phyloP scores from a whole-genome alignment of 2,888 invertebrate genomes.

The Strigamia crassipes region DNA sequence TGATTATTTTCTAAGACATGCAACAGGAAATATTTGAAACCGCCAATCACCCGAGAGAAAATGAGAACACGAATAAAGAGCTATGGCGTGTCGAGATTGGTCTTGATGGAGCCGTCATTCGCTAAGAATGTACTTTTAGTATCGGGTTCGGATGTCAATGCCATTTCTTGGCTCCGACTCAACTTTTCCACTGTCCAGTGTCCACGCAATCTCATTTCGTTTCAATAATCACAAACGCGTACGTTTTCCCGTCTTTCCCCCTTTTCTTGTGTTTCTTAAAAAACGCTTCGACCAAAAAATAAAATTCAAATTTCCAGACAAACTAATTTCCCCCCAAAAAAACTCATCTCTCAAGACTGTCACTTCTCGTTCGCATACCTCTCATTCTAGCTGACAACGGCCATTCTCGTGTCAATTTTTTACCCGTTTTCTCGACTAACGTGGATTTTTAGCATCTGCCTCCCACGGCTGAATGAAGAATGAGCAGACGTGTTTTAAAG shows the following conservation, averaged over 20 bases:
- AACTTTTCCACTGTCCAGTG: background rate
- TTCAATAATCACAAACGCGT: background rate
- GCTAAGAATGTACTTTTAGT: background rate
- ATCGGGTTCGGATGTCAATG: too few relatives aligned
- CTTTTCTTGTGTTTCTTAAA: too few relatives aligned
- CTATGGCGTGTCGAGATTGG: background rate
- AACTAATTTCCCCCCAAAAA: background rate
- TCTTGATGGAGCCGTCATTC: background rate
- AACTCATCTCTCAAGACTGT: background rate
- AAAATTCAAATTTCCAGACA: too few relatives aligned
- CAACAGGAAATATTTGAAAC: constrained; percentile 4
- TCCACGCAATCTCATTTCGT: background rate
- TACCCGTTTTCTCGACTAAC: background rate
- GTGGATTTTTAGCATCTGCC: background rate
- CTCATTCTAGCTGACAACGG: background rate
- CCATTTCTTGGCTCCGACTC: background rate
- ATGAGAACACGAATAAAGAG: background rate
- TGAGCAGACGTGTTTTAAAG: background rate
- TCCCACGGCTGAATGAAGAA: background rate
- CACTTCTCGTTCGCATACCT: background rate
- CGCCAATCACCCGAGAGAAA: background rate
- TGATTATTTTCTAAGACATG: background rate
- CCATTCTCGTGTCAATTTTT: background rate
- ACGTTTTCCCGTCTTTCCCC: too few relatives aligned
- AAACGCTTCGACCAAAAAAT: too few relatives aligned